Evolutionary conservation across 2,888 invertebrate genomes (phyloP), one percentile per base, ranked within the genome.

Genomic region (Argynnis bischoffii): DNA sequence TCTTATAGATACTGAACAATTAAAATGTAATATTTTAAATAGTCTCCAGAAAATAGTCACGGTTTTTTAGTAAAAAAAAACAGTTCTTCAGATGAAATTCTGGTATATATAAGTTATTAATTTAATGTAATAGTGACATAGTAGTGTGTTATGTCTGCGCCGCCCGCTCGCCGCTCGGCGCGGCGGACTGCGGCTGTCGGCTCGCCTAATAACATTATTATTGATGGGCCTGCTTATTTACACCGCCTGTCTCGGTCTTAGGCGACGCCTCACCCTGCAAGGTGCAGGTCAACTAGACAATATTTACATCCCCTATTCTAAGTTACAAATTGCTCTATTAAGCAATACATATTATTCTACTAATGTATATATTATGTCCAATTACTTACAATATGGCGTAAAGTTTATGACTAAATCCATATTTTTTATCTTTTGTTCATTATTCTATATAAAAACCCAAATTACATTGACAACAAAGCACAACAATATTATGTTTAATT

Each of bases 121-220:
- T 16, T 16, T 50, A 4, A 16, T 26, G 26, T 26, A 16, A 56
- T 16, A 55, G 8, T 6, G 1, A 14, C 1, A 47, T 26, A 55
- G 15, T 15, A 5, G 6, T 15, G 35, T 41, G 13, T 61, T 8
- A 14, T 15, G 64, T 59, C 5, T 63, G 57, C 16, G 63, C 56
- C 16, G 14, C 35, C 15, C 41, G 26, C n/a, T 21, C 51, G 18
- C 46, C n/a, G 15, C 15, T 15, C 26, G 51, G 60, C 13, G 18
- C 16, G 35, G 35, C 35, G 15, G 35, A 31, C 41, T 18, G 35
- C 16, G 35, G 51, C 35, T 18, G 51, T 47, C 41, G 41, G 48
- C 26, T 55, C 59, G 57, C 59, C 59, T 67, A 59, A 67, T 67
- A 67, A 67, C 67, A 57, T 59, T 53, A 67, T 67, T 67, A 67